Base-by-base conservation (phyloP, 2,888 invertebrate species). In the Cheilosia soror region DNA sequence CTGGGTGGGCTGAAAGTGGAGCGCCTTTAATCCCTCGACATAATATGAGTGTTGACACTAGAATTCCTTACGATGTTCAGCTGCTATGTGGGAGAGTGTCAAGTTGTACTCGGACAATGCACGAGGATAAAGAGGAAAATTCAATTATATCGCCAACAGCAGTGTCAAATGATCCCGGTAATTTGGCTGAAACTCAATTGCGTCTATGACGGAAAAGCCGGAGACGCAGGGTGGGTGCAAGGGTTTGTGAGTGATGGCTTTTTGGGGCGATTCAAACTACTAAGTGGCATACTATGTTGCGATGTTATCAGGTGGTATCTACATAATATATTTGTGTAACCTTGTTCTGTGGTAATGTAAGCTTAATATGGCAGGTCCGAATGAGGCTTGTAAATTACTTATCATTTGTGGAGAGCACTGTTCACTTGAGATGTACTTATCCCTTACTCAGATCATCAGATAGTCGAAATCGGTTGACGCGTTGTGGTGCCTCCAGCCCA, bases 161-260 rank as follows among this genome's bases (percentile, higher is more conserved):
- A 68, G 68, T 62, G 72, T 20, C 72, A 63, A 78, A 73, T 83
- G 72, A 83, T 72, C 78, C 62, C 68, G 77, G 78, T 78, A 72
- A 78, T 73, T 68, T 62, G 66, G 42, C 58, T 47, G 68, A 78
- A 78, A 83, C 57, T 83, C 78, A 73, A 83, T 78, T 73, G 73
- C 62, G 55, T 37, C 68, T 68, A 69, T 55, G 55, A 13, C 55
- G 44, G 25, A 20, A 29, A n/a, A n/a, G 31, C 9, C 42, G 9
- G 11, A 33, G 33, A 2, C 3, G 33, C 0, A 7, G 0, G 9
- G 3, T 33, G n/a, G 5, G 33, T 42, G 27, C 25, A 37, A n/a
- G 15, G 51, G 2, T 3, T 40, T 5, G 2, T 57, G 49, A 63
- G 63, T 83, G 72, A 77, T 66, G 77, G 78, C 58, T 47, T 55